Conservation (phyloP, 1,140 invertebrate genomes). For the Aphidius gifuensis region DNA sequence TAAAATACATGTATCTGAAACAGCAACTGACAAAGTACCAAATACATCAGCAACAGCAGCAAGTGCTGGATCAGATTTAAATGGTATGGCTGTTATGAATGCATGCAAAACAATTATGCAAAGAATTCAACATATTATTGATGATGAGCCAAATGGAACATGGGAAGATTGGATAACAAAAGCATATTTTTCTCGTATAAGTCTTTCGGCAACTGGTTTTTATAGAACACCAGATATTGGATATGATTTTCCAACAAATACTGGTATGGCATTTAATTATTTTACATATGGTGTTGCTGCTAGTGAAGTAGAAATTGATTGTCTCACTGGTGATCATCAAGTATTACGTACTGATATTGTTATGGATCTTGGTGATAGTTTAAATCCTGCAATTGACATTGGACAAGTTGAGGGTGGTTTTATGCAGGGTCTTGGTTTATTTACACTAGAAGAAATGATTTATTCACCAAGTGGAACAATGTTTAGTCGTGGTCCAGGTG, state of each 20-base stretch:
- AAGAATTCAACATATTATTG: slow-evolving; percentile 74
- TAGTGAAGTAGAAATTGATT: slow-evolving; percentile 84
- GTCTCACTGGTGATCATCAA: slow-evolving; percentile 83
- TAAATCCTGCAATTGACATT: slow-evolving; percentile 95
- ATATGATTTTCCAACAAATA: slow-evolving; percentile 71
- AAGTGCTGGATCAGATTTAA: slow-evolving; percentile 87
- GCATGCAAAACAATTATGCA: slow-evolving; percentile 79
- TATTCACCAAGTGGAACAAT: slow-evolving; percentile 80
- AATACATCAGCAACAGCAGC: slow-evolving; percentile 92
- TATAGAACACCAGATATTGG: slow-evolving; percentile 76
- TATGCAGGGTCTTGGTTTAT: slow-evolving; percentile 89
- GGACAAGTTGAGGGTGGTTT: slow-evolving; percentile 95
- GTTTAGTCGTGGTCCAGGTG: slow-evolving; percentile 83
- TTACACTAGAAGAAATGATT: slow-evolving; percentile 85
- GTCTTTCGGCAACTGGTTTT: slow-evolving; percentile 83
- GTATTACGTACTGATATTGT: slow-evolving; percentile 86
- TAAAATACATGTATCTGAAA: slow-evolving; percentile 85
- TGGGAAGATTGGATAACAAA: slow-evolving; percentile 84
- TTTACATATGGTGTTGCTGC: slow-evolving; percentile 79
- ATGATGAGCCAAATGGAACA: slow-evolving; percentile 71
- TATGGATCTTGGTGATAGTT: slow-evolving; percentile 89
- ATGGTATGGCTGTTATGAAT: slow-evolving; percentile 90
- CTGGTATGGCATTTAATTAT: slow-evolving; percentile 76
- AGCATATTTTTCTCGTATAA: slow-evolving; percentile 79
- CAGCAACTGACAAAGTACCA: slow-evolving; percentile 89